Conservation (phyloP, 2,113 vertebrate genomes). For the Australoheros scitulus region DNA sequence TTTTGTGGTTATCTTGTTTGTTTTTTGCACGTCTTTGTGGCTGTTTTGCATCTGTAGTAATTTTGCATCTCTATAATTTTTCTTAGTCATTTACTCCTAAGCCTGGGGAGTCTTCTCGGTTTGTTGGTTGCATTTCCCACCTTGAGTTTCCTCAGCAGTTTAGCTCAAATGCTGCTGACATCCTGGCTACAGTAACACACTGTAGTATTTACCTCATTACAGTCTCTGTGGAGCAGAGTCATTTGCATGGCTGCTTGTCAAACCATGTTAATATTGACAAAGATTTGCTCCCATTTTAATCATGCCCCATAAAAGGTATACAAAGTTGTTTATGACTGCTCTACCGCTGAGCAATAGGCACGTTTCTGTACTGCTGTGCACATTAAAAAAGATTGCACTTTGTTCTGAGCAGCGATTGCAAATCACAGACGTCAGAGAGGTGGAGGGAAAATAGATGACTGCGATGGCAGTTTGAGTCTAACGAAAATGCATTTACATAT, state of each 20-base stretch:
- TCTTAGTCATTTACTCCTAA: too few relatives aligned
- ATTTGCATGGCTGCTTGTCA: constrained; percentile 58
- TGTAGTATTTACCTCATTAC: constrained; percentile 58
- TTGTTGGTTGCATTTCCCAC: constrained; percentile 30
- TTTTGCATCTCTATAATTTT: not conserved
- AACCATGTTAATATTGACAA: constrained; percentile 68
- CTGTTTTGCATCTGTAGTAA: not conserved
- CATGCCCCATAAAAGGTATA: constrained; percentile 46
- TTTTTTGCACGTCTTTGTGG: not conserved
- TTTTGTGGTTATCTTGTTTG: constrained; percentile 1
- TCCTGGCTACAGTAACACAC: constrained; percentile 19
- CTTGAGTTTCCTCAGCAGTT: constrained; percentile 46
- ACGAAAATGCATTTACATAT: constrained; percentile 58
- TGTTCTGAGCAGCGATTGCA: constrained; percentile 56
- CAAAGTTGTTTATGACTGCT: constrained; percentile 64
- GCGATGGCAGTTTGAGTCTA: constrained; percentile 33
- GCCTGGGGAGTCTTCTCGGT: constrained; percentile 18
- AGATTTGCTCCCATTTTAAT: constrained; percentile 67
- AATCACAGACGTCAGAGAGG: constrained; percentile 56
- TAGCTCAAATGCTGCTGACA: constrained; percentile 29
- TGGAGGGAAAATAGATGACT: constrained; percentile 37
- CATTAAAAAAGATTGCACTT: constrained; percentile 63
- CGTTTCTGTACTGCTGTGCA: constrained; percentile 32
- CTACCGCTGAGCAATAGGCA: constrained; percentile 21
- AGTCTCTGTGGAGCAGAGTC: constrained; percentile 44